Conservation (phyloP, 2,888 invertebrate genomes). For the Melanostoma scalare region DNA sequence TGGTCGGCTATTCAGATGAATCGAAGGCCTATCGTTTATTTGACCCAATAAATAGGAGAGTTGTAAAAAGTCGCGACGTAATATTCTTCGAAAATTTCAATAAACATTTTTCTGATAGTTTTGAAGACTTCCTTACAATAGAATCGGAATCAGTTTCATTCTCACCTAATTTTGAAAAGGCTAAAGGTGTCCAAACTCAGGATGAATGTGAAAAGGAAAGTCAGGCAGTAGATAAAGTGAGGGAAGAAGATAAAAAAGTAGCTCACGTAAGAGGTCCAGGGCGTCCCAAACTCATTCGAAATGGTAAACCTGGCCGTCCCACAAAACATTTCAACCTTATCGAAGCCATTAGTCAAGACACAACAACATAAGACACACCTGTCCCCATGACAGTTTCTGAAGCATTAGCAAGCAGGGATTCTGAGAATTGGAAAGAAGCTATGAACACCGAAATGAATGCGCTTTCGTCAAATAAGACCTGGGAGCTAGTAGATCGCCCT, state of each 20-base stretch:
- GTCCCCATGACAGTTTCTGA: neutral
- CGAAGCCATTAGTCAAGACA: neutral
- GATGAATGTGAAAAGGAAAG: too few species aligned
- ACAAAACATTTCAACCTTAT: neutral
- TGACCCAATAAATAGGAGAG: neutral
- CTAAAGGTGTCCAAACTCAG: too few species aligned
- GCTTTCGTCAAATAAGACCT: constrained; percentile 34
- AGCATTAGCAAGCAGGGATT: neutral
- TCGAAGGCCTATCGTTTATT: constrained; percentile 32
- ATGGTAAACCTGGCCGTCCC: neutral
- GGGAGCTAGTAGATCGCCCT: constrained; percentile 43
- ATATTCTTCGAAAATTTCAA: neutral
- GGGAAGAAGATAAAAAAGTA: too few species aligned
- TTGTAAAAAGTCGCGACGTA: neutral
- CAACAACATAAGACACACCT: neutral
- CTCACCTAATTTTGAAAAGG: too few species aligned
- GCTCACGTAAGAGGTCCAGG: too few species aligned
- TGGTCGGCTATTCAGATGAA: constrained; percentile 45
- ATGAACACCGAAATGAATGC: constrained; percentile 25
- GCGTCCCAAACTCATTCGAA: neutral
- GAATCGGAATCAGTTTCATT: too few species aligned
- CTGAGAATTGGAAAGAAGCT: constrained; percentile 13
- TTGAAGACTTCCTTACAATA: too few species aligned
- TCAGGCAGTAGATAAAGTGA: too few species aligned
- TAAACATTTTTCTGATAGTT: too few species aligned